phyloP scores from a whole-genome alignment of 23 tunicate genomes.

The Clavelina lepadiformis region DNA sequence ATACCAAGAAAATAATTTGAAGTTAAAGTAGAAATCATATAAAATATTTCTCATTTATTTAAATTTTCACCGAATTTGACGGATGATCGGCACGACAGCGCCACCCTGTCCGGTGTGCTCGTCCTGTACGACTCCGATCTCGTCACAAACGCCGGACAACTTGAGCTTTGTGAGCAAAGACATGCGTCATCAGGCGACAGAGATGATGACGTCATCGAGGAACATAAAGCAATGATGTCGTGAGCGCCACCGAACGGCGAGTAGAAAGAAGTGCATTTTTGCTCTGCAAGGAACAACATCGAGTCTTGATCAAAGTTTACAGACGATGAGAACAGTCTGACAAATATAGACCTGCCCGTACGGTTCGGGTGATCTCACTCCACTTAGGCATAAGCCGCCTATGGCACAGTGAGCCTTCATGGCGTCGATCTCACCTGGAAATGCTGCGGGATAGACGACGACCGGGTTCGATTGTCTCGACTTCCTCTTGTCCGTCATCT shows the following conservation, averaged over 20 bases:
- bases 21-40: neutral
- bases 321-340: neutral
- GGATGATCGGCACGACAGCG: neutral
- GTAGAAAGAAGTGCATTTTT: conserved; percentile 1
- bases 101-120: conserved; percentile 4
- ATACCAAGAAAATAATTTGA: neutral
- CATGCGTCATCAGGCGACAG: conserved; percentile 1
- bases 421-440: conserved; percentile 30
- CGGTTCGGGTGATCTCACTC: too few species aligned
- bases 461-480: conserved; percentile 27
- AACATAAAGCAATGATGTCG: conserved; percentile 1
- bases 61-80: conserved; percentile 14
- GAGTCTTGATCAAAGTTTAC: too few species aligned
- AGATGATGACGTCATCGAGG: neutral
- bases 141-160: conserved; percentile 3
- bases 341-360: too few species aligned
- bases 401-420: neutral
- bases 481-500: conserved; percentile 4
- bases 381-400: too few species aligned
- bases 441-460: conserved; percentile 39
- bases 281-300: too few species aligned
- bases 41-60: neutral
- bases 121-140: conserved; percentile 1
- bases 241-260: neutral
- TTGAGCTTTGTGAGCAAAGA: conserved; percentile 1